These are phyloP conservation scores for Notoglanidium macrostoma DNA, from an alignment of 2,797 vertebrate genomes.

Conservation along the genomic window DNA sequence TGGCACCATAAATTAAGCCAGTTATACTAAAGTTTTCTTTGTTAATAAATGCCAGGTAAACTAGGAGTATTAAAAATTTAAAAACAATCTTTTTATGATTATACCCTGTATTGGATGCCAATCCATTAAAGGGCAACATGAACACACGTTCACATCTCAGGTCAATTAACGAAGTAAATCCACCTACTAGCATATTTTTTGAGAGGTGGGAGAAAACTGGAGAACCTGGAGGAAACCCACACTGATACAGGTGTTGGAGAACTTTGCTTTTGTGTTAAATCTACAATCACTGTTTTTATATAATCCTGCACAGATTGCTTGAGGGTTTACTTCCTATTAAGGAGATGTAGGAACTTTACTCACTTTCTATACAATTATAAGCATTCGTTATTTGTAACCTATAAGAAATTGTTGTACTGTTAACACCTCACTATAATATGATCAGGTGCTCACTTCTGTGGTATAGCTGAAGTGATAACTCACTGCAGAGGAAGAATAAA, in stretches of 20 bases:
- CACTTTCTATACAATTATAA: neutral
- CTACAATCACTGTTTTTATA: neutral
- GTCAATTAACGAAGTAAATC: neutral
- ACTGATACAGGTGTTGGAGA: too few species aligned
- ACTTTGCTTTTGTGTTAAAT: neutral
- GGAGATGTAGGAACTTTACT: neutral
- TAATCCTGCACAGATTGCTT: neutral
- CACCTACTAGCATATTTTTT: neutral
- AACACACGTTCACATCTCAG: neutral
- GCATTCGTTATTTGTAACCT: neutral
- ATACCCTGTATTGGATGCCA: neutral
- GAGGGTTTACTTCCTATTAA: neutral
- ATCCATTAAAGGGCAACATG: neutral
- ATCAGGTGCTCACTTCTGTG: neutral
- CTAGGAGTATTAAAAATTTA: neutral
- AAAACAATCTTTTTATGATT: too few species aligned
- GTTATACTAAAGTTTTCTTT: neutral
- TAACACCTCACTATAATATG: neutral
- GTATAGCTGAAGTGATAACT: neutral
- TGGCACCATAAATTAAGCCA: neutral
- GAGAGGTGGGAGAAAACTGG: neutral
- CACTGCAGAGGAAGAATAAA: neutral
- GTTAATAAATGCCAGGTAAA: neutral
- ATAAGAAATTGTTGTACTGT: neutral
- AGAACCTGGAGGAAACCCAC: neutral